A percentile compares a stretch with the other conserved stretches of the same genome.
Conservation (phyloP, 2,113 vertebrate species). For the Poecilia latipinna region DNA sequence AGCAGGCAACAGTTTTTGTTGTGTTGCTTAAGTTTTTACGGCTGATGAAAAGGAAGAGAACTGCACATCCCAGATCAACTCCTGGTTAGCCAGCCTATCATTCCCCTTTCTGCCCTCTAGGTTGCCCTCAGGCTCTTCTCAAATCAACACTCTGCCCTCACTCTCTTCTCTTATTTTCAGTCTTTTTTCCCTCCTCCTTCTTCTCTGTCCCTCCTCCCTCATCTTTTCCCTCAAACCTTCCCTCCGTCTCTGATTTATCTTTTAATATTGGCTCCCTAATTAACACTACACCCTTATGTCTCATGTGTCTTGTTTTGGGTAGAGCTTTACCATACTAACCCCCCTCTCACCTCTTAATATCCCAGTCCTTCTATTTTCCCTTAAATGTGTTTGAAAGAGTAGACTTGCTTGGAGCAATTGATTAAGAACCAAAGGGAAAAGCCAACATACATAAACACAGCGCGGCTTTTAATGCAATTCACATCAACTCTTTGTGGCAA, state of each 20-base stretch:
- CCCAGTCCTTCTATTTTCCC: slow-evolving; percentile 42
- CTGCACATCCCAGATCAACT: slow-evolving; percentile 60
- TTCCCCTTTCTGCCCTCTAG: slow-evolving; percentile 66
- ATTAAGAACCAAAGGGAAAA: slow-evolving; percentile 70
- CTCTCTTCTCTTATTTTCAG: slow-evolving; percentile 44
- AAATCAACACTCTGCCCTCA: slow-evolving; percentile 62
- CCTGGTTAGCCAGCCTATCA: slow-evolving; percentile 72
- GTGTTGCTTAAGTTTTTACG: slow-evolving; percentile 54
- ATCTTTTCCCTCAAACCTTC: slow-evolving; percentile 56
- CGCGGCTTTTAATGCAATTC: slow-evolving; percentile 52
- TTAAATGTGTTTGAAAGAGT: slow-evolving; percentile 53
- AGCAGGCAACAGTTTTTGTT: slow-evolving; percentile 45
- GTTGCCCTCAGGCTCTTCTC: slow-evolving; percentile 69
- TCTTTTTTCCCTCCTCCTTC: slow-evolving; percentile 42
- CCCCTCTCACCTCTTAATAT: slow-evolving; percentile 53
- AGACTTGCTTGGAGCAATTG: slow-evolving; percentile 66
- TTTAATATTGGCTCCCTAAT: slow-evolving; percentile 79
- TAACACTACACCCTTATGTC: slow-evolving; percentile 71
- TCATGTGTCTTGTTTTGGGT: slow-evolving; percentile 74
- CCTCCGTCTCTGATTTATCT: slow-evolving; percentile 77
- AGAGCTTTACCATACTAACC: slow-evolving; percentile 68
- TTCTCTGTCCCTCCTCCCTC: slow-evolving; percentile 41
- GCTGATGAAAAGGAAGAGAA: slow-evolving; percentile 61
- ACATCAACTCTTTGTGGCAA: slow-evolving; percentile 19
- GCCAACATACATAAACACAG: slow-evolving; percentile 43